Base-by-base conservation (phyloP, 2,113 vertebrate species). In the Hyaena hyaena region DNA sequence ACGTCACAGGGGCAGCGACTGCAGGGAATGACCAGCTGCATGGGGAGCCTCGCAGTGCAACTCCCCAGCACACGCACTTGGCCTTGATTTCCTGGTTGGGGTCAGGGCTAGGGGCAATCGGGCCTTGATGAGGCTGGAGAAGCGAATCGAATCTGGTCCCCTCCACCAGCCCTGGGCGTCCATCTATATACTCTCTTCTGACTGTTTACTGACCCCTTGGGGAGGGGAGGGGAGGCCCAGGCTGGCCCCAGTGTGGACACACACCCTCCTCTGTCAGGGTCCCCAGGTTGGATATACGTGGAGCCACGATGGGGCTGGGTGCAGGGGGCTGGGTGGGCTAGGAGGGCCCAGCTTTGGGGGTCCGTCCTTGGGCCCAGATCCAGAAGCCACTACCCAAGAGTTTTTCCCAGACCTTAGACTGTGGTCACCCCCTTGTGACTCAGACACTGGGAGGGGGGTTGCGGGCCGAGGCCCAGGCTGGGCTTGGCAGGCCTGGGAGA, bases 41-140 rank as follows among this genome's bases (percentile, higher is more conserved):
- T 48, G 1, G 9, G n/a, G 50, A 24, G 39, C 10, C 55, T 55
- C 4, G 0, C 10, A n/a, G 14, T 43, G 26, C 88, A 9, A 2
- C 4, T 7, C 31, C 28, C 31, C 1, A 17, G 23, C 74, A 4
- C 7, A 21, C 3, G 3, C 21, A 31, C 89, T 28, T 16, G 21
- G 4, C 31, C 85, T 68, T 43, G 33, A 71, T 28, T 53, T 71
- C 26, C 19, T 17, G 61, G 33, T 50, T 15, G 4, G 16, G 58
- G n/a, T 24, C 16, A n/a, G 39, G 6, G 80, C 26, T 33, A 14
- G 76, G 45, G 50, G n/a, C 16, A 2, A 23, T n/a, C 10, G 8
- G 69, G 7, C 17, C 81, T 79, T 69, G n/a, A 39, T 0, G 26
- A 55, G 24, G 35, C 26, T 14, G 45, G 55, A 74, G 45, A 23